Evolutionary conservation across 2,888 invertebrate species (phyloP), one percentile per base, ranked within the genome.

Genomic region (Orchesella flavescens): DNA sequence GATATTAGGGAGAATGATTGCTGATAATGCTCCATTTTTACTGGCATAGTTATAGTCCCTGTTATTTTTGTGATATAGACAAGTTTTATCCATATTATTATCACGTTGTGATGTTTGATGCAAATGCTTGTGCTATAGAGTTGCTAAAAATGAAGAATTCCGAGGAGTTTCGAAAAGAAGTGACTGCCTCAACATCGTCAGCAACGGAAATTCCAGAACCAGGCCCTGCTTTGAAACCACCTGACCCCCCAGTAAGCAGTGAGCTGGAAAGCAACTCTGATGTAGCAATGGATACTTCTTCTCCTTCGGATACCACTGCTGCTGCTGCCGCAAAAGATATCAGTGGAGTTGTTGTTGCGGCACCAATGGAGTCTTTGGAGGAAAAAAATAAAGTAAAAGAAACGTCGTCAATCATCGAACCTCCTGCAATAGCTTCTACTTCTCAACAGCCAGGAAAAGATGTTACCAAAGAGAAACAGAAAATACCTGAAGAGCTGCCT

Each of bases 141-240:
- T 57, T 76, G 68, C 49, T 76, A 46, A 76, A 76, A 76, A 76
- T 76, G 76, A 76, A 76, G 63, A 76, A 46, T 68, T 76, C 66
- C 21, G 76, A 76, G 53, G 76, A 76, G 21, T 68, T 49, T 68
- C 24, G 63, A 19, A 76, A 61, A 12, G 23, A 76, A 44, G 66
- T 76, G 21, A 66, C 68, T 66, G 55, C 76, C n/a, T 2, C 76
- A 57, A 63, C 49, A n/a, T 46, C 49, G 17, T 34, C 63, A 23
- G 19, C 49, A 12, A 44, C 63, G n/a, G 75, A 65, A 53, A 10
- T 17, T 53, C 75, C 75, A 10, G 65, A 49, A 3, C 65, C 65
- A 17, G 21, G 12, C 2, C 12, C 13, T 46, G 44, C 24, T 15
- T 46, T 65, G n/a, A 65, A 75, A 17, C 75, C 75, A 7, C 75